Evolutionary conservation across 1,140 invertebrate genomes (phyloP), one percentile per base, ranked within the genome.

Genomic region (Ctenoplectra terminalis): DNA sequence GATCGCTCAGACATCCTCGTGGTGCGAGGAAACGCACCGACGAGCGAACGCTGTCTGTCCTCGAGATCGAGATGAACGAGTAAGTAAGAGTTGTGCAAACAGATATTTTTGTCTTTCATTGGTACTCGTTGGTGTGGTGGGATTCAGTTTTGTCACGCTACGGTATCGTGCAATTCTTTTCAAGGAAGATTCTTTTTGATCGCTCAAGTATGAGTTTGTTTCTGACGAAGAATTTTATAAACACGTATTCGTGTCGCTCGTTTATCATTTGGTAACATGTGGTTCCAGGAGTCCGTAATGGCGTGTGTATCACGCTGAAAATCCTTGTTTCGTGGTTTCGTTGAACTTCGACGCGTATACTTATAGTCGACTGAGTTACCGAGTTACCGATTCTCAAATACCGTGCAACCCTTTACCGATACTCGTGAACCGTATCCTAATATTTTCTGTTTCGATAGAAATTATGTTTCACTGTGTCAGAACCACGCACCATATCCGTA

Each of bases 41-140:
- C 4, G 7, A n/a, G 15, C 17, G 26, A 40, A 0, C 46, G 61
- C 9, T 29, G 17, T 0, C n/a, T 52, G 20, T 5, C 23, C 9
- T 43, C 34, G 17, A 9, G 17, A 50, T 52, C 46, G n/a, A n/a
- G n/a, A n/a, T n/a, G n/a, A 26, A 60, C 26, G 50, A 43, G 77
- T 80, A 80, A 80, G 77, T 80, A 80, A 8, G 1, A 64, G 17
- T 29, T 26, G 11, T 52, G 48, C 4, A 29, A 63, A 64, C 7
- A 9, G 1, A 20, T 5, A 17, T 31, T 52, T 43, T 8, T 8
- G 0, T 31, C 1, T 15, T 31, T 46, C n/a, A 11, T 58, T 43
- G 20, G 0, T 6, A 26, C 13, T 70, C 23, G 9, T 72, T 40
- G 23, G 1, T 48, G 3, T 11, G n/a, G n/a, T n/a, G n/a, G 15